A percentile compares a stretch with the other conserved stretches of the same genome.
Conservation (phyloP, 1,140 invertebrate genomes). For the Gerris buenoi region DNA sequence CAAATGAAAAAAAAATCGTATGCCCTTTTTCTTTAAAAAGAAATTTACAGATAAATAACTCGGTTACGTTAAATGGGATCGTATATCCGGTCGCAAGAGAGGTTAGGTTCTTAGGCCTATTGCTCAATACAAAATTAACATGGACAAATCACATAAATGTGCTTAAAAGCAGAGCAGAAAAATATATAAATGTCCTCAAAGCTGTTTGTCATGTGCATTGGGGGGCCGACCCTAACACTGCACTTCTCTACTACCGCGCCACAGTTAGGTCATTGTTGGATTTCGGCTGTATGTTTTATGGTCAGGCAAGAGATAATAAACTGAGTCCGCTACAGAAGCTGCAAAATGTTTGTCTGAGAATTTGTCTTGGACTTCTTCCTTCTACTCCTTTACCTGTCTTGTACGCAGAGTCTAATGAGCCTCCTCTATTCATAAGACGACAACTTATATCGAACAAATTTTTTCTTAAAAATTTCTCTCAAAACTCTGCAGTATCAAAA, state of each 20-base stretch:
- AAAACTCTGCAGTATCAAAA: background rate
- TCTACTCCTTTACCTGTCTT: background rate
- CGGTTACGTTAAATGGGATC: background rate
- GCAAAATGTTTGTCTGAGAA: background rate
- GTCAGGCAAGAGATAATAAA: background rate
- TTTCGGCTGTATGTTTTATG: background rate
- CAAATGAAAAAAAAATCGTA: background rate
- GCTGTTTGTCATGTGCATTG: background rate
- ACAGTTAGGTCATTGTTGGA: background rate
- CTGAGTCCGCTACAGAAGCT: background rate
- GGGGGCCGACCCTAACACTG: background rate
- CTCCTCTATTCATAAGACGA: background rate
- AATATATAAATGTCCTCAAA: conserved; percentile 3
- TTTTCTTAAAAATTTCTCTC: background rate
- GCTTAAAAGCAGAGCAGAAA: background rate
- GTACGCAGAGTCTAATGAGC: background rate
- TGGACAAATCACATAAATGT: background rate
- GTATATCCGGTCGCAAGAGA: background rate
- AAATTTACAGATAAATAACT: background rate
- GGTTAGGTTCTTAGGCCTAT: background rate
- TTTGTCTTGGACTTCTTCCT: background rate
- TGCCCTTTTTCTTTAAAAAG: conserved; percentile 2
- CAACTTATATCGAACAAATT: background rate
- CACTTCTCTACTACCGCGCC: background rate
- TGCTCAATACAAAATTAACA: background rate